Evolutionary conservation across 2,888 invertebrate species (phyloP), one percentile per base, ranked within the genome.

Genomic region (Homarus gammarus): DNA sequence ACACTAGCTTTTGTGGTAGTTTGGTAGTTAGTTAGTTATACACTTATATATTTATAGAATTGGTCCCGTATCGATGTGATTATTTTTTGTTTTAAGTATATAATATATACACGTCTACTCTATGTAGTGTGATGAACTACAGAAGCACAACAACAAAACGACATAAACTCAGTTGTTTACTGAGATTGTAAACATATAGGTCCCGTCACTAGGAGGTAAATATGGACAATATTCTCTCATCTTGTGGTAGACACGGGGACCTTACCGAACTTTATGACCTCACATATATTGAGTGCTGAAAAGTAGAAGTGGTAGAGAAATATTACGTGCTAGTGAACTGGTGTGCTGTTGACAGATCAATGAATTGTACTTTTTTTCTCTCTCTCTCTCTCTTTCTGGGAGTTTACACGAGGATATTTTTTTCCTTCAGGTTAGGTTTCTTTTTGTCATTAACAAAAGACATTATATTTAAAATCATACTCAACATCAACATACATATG

Each of bases 251-350:
- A 56, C 51, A 61, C 61, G 44, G 84, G 75, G 38, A 75, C 84
- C 84, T 84, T 84, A 84, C 84, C 84, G 84, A 61, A 31, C 31
- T 40, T 84, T 75, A 84, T 84, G 18, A 61, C 56, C 56, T 49
- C 84, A 84, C 84, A 84, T 22, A 56, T 84, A 68, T 40, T 84
- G 73, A 56, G 84, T 84, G 84, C 84, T 84, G 84, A 75, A 84
- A 75, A 8, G 64, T 36, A 84, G 56, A 61, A 75, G 84, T 75
- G 61, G 61, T 75, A 75, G 15, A 56, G 12, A 75, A 15, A 84
- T 40, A 75, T 84, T 75, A 84, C 75, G 84, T 84, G 84, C 61
- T 75, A 75, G 73, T 84, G 84, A 84, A 44, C 18, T 38, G 33
- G 31, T 56, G 84, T 75, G 75, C 72, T 64, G 8, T 56, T 56